Percentiles rank a stretch among this genome's conserved stretches.
phyloP scores from a whole-genome alignment of 2,797 vertebrate species.

The Oceanodroma leucorhoa region DNA sequence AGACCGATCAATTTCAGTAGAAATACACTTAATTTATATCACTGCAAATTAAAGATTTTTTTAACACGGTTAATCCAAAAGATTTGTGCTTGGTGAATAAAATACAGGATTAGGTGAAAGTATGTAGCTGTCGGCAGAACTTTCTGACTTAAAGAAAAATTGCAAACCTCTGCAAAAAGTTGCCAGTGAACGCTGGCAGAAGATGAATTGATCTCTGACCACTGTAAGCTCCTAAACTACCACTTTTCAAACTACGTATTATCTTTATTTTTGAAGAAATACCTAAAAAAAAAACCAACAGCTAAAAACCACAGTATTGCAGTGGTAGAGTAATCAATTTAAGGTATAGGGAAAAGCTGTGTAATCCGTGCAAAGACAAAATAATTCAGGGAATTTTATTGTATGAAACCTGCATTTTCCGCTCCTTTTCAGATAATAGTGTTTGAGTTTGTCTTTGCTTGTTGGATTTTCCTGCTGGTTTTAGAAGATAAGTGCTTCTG shows the following conservation, averaged over 20 bases:
- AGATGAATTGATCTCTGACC: background rate
- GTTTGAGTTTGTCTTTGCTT: background rate
- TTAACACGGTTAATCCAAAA: background rate
- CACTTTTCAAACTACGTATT: background rate
- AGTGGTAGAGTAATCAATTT: background rate
- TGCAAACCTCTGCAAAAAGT: background rate
- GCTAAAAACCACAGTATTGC: background rate
- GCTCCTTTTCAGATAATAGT: background rate
- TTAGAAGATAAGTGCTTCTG: background rate
- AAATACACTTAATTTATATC: background rate
- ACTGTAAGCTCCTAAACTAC: background rate
- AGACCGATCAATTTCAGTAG: background rate
- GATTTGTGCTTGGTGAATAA: background rate
- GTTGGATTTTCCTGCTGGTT: background rate
- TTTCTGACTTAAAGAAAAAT: background rate
- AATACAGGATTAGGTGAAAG: background rate
- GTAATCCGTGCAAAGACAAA: background rate
- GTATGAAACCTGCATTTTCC: background rate
- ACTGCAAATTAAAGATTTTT: background rate
- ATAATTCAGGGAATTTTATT: background rate
- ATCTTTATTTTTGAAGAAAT: background rate
- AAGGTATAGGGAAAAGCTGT: background rate
- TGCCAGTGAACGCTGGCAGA: background rate
- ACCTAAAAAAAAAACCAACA: background rate
- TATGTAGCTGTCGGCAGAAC: background rate